phyloP scores from a whole-genome alignment of 2,888 invertebrate species.

The Microplitis manilae region DNA sequence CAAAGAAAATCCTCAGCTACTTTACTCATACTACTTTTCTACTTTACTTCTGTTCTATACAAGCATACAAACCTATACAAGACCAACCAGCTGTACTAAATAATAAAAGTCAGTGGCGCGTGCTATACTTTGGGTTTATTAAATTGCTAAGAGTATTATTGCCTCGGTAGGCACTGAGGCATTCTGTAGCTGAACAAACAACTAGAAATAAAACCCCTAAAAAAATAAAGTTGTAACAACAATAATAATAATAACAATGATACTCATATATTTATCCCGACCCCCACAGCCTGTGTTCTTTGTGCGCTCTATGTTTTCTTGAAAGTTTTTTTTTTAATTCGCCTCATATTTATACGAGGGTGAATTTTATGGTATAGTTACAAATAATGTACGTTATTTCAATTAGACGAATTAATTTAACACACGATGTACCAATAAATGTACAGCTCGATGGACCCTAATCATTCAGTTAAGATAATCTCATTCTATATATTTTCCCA shows the following conservation, averaged over 20 bases:
- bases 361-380: not conserved
- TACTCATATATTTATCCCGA: not conserved
- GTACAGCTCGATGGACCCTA: not conserved
- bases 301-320: conserved; percentile 25
- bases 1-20: not conserved
- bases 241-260: not conserved
- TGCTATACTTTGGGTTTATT: conserved; percentile 35
- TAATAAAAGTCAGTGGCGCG: conserved; percentile 26
- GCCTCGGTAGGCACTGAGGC: conserved; percentile 18
- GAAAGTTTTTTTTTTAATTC: conserved; percentile 32
- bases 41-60: not conserved
- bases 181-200: conserved; percentile 14
- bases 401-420: conserved; percentile 40
- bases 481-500: conserved; percentile 8
- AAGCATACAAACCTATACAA: not conserved
- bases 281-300: conserved; percentile 36
- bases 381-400: conserved; percentile 23
- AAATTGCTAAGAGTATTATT: conserved; percentile 25
- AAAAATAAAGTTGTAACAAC: not conserved
- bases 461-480: conserved; percentile 16
- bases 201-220: not conserved
- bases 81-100: conserved; percentile 29
- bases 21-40: not conserved
- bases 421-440: conserved; percentile 26
- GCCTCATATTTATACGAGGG: conserved; percentile 1